Evolutionary conservation across 2,113 vertebrate genomes (phyloP).

Genomic region (Leucosticte australis): DNA sequence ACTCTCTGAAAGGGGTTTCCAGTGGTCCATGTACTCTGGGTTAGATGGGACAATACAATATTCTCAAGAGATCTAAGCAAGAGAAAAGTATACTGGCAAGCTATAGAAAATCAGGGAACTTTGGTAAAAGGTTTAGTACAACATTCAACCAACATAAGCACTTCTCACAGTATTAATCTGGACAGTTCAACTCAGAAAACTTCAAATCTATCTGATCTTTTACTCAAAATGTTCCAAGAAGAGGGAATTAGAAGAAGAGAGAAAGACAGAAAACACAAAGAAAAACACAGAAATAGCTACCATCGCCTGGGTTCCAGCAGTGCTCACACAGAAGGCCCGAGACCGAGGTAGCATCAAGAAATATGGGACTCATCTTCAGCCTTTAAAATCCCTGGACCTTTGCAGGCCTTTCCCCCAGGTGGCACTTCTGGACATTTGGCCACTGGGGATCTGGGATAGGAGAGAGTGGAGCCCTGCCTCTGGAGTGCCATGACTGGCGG

Average conservation of each 20-base stretch:
- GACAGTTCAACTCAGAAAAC: neutral
- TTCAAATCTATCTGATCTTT: neutral
- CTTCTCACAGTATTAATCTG: neutral
- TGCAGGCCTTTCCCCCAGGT: fast-evolving
- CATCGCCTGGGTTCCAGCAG: neutral
- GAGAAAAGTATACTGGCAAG: neutral
- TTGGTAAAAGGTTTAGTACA: neutral
- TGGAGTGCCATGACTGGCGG: no score
- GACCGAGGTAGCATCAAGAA: fast-evolving
- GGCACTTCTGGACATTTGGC: neutral
- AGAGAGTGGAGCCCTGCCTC: neutral
- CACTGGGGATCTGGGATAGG: neutral
- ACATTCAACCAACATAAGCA: neutral
- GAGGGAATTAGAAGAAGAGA: neutral
- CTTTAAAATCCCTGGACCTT: neutral
- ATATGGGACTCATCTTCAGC: fast-evolving
- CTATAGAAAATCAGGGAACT: neutral
- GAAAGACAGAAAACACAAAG: neutral
- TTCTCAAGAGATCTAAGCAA: neutral
- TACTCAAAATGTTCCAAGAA: neutral
- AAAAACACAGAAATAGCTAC: neutral
- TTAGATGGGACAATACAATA: neutral
- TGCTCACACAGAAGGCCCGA: neutral
- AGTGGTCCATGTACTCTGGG: neutral
- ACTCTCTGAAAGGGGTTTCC: fast-evolving